These are phyloP conservation scores for Idaea aversata DNA, from an alignment of 2,888 invertebrate genomes.

Conservation along the genomic window DNA sequence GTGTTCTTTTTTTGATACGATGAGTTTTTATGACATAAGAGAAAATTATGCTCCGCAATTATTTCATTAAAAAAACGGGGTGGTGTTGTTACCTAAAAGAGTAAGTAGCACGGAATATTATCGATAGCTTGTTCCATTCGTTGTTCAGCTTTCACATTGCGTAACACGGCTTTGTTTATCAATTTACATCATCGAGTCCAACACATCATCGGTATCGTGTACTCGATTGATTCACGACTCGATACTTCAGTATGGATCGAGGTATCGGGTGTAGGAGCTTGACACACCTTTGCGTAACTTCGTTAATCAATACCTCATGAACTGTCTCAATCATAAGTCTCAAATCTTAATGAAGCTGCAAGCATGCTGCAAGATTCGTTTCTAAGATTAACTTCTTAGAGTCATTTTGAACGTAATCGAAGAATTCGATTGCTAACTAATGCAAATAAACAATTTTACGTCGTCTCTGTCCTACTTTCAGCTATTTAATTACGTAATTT, in stretches of 20 bases:
- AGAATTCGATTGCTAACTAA: neutral
- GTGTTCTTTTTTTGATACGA: slow-evolving; percentile 8
- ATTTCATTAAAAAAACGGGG: neutral
- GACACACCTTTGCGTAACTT: slow-evolving; percentile 26
- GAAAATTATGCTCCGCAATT: neutral
- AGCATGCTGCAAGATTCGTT: neutral
- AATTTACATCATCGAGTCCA: slow-evolving; percentile 54
- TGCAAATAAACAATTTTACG: neutral
- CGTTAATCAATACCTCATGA: slow-evolving; percentile 12
- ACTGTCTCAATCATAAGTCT: neutral
- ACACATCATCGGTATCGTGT: slow-evolving; percentile 34
- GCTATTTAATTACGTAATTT: neutral
- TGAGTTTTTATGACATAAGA: slow-evolving; percentile 4
- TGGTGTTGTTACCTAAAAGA: slow-evolving; percentile 7
- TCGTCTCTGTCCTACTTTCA: neutral
- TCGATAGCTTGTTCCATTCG: slow-evolving; percentile 43
- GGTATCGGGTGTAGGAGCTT: slow-evolving; percentile 8
- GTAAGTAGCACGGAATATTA: slow-evolving; percentile 47
- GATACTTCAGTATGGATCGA: slow-evolving; percentile 25
- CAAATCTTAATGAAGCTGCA: slow-evolving; percentile 4
- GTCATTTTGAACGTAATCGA: neutral
- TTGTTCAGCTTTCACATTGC: slow-evolving; percentile 67
- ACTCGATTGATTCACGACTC: slow-evolving; percentile 29
- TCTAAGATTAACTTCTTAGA: neutral
- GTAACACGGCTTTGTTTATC: slow-evolving; percentile 56